These are phyloP conservation scores for Hymenopus coronatus DNA, from an alignment of 2,888 invertebrate genomes.

Conservation along the genomic window DNA sequence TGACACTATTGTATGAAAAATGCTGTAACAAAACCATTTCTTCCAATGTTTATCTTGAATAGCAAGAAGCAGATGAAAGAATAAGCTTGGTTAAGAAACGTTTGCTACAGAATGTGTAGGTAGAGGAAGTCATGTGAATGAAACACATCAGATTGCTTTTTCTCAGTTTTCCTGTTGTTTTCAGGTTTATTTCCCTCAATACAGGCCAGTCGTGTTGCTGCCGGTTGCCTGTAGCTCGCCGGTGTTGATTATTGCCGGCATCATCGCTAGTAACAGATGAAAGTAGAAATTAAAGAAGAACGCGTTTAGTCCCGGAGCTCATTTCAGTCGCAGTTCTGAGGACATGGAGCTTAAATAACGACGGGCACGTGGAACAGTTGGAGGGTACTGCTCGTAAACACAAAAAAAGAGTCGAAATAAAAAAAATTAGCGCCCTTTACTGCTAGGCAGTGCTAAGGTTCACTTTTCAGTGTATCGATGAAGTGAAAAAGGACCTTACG, in stretches of 20 bases:
- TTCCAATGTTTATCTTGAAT: no score
- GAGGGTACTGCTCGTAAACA: neutral
- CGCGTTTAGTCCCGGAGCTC: neutral
- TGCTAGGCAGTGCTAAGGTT: neutral
- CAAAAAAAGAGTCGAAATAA: neutral
- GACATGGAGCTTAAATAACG: neutral
- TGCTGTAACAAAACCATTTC: no score
- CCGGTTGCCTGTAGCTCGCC: neutral
- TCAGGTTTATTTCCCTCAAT: neutral
- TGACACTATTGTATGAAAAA: no score
- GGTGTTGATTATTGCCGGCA: neutral
- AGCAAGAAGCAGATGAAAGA: no score
- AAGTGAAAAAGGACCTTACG: neutral
- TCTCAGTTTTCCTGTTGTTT: no score
- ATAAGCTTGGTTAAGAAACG: no score
- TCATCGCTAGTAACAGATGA: neutral
- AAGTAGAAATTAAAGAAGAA: neutral
- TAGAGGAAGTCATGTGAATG: no score
- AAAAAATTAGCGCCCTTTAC: neutral
- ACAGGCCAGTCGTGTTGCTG: no score
- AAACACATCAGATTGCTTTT: no score
- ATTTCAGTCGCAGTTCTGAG: neutral
- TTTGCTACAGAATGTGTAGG: no score
- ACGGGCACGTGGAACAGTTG: neutral
- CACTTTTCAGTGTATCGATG: neutral